Percentiles rank a stretch among this genome's conserved stretches.
Evolutionary conservation across 2,888 invertebrate genomes (phyloP).

Genomic region (Macrosiphum euphorbiae): DNA sequence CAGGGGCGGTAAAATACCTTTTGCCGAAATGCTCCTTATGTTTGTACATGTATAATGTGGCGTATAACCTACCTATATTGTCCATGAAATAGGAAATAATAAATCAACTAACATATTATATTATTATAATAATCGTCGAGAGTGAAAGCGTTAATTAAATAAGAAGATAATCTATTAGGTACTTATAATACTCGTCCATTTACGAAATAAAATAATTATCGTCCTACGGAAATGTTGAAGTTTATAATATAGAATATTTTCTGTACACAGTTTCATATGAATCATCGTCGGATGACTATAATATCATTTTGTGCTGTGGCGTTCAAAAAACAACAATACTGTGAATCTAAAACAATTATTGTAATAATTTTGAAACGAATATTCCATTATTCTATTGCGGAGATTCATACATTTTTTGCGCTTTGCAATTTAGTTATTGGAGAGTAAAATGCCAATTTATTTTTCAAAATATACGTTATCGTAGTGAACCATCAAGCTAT

Average conservation of each 20-base stretch:
- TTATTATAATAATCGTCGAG: background rate
- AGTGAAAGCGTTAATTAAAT: background rate
- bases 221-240: background rate
- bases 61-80: too few species aligned
- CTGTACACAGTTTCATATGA: background rate
- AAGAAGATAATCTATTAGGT: background rate
- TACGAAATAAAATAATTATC: background rate
- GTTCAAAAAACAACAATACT: background rate
- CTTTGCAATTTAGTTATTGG: background rate
- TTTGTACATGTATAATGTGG: background rate
- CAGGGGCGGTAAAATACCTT: constrained; percentile 18
- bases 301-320: background rate
- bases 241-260: background rate
- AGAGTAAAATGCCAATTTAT: background rate
- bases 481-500: background rate
- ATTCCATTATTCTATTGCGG: background rate
- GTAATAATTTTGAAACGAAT: background rate
- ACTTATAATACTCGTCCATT: background rate
- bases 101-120: background rate
- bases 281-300: background rate
- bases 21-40: background rate
- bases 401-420: background rate
- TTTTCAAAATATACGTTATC: background rate
- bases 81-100: background rate
- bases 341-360: background rate